Conservation (phyloP, 2,797 vertebrate species). For the Scolopax rusticola region DNA sequence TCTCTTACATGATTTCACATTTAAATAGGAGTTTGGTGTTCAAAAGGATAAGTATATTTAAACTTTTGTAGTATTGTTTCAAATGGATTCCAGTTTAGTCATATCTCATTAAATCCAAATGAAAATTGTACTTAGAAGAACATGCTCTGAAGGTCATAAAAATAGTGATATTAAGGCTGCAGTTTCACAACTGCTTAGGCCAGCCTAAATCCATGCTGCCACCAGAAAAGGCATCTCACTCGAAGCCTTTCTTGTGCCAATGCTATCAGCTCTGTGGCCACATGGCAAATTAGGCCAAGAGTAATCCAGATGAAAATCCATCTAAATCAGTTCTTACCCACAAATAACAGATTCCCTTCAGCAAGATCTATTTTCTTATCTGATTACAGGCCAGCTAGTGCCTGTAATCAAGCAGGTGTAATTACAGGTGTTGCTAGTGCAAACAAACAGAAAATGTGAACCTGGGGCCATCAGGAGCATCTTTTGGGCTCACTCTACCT, state of each 20-base stretch:
- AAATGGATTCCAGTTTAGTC: background rate
- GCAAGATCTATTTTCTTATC: background rate
- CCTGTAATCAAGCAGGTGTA: too few species aligned
- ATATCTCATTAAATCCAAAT: background rate
- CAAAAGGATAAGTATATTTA: background rate
- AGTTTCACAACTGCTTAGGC: background rate
- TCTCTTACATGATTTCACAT: background rate
- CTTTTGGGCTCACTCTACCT: background rate
- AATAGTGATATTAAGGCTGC: rapidly evolving
- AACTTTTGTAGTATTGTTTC: background rate
- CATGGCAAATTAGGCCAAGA: background rate
- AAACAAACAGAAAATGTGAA: background rate
- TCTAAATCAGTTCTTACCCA: background rate
- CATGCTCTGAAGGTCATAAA: rapidly evolving
- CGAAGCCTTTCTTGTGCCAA: background rate
- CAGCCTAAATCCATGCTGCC: background rate
- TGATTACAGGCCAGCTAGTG: background rate
- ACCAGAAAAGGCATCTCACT: background rate
- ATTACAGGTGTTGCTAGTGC: too few species aligned
- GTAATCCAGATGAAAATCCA: background rate
- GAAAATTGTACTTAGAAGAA: background rate
- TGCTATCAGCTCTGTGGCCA: background rate
- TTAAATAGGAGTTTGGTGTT: background rate
- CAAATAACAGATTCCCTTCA: background rate
- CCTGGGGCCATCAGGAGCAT: background rate